Percentiles rank a stretch among this genome's conserved stretches.
Evolutionary conservation across 53 echinoderm and acorn worm species (phyloP).

Genomic region (Crossaster papposus): DNA sequence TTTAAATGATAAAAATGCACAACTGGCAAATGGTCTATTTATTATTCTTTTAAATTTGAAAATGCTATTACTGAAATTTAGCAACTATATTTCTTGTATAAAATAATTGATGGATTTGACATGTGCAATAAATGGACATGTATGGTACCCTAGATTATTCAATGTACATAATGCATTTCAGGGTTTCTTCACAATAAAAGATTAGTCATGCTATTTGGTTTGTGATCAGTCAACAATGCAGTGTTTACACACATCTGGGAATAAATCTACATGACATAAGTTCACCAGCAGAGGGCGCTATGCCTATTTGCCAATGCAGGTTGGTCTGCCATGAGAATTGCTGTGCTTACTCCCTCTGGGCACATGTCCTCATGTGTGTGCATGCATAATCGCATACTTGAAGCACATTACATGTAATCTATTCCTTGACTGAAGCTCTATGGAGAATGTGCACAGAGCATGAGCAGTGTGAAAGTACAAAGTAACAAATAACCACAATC

Average conservation of each 20-base stretch:
- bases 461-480: too few species aligned
- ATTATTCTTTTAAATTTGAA: too few species aligned
- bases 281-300: slow-evolving; percentile 63
- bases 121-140: not conserved
- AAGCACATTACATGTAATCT: too few species aligned
- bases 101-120: not conserved
- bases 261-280: slow-evolving; percentile 23
- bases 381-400: not conserved
- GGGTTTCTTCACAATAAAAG: not conserved
- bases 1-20: too few species aligned
- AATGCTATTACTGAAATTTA: not conserved
- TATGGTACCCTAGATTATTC: not conserved
- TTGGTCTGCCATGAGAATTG: slow-evolving; percentile 24
- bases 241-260: slow-evolving; percentile 54
- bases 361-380: not conserved
- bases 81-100: not conserved
- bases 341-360: slow-evolving; percentile 53
- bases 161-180: not conserved
- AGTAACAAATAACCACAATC: too few species aligned
- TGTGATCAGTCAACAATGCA: slow-evolving; percentile 11
- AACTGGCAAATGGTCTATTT: too few species aligned
- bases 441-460: too few species aligned
- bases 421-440: too few species aligned
- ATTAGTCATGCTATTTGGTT: slow-evolving; percentile 14
- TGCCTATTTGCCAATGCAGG: not conserved